Base-by-base conservation (phyloP, 2,888 invertebrate species). In the Agonopterix arenella region DNA sequence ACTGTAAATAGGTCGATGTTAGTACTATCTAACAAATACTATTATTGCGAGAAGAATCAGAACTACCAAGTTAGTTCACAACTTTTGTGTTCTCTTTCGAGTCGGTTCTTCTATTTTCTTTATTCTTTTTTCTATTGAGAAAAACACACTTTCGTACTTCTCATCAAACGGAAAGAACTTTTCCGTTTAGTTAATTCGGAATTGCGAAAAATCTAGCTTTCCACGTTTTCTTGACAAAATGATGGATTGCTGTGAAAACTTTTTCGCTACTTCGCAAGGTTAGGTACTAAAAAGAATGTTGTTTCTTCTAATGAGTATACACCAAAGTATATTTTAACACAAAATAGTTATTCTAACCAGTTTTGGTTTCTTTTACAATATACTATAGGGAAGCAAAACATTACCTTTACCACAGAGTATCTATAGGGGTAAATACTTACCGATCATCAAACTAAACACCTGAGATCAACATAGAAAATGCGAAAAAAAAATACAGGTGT, bases 1-100 rank as follows among this genome's bases (percentile, higher is more conserved):
- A 61, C 62, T 51, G 63, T 55, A 70, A 66, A 70, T 70, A 66
- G 64, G 61, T 50, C 50, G 52, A 54, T 57, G 53, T 60, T 59
- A 50, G 44, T 50, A 50, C 44, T 37, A 47, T 28, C 5, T 5
- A 28, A 36, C 37, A 48, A 50, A 48, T 45, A 47, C 48, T 50
- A 13, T 13, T 47, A 51, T 53, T 40, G 10, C 40, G n/a, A 28
- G 7, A 28, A 28, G 28, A 28, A 40, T n/a, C 40, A 40, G n/a
- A 40, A 40, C 40, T 40, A 40, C 9, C 9, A 40, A 40, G 40
- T 10, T n/a, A 2, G 10, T 40, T n/a, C 40, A 40, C 4, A n/a
- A 40, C n/a, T n/a, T n/a, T 9, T 9, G n/a, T 40, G 10, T n/a
- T 40, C 40, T 40, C 1, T 2, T 40, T 40, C n/a, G 5, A 40